Evolutionary conservation across 2,113 vertebrate species (phyloP).

Genomic region (Amphilophus citrinellus): DNA sequence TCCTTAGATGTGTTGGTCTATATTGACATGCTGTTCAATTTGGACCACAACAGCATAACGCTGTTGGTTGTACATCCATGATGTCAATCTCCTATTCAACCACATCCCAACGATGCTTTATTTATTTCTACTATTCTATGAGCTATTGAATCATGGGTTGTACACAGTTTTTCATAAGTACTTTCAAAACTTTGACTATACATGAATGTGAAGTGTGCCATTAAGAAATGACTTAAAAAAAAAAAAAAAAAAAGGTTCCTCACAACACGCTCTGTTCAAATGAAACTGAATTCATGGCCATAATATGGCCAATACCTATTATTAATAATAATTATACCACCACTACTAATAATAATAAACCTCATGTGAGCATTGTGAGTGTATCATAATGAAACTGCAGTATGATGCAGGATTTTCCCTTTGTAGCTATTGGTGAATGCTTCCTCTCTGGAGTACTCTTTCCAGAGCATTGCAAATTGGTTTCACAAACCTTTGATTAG

Average conservation of each 20-base stretch:
- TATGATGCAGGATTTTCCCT: conserved; percentile 11
- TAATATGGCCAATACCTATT: not conserved
- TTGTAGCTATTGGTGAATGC: not conserved
- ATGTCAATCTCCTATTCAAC: not conserved
- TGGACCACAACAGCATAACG: too few species aligned
- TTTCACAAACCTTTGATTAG: conserved; percentile 77
- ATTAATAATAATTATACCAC: not conserved
- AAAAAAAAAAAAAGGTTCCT: not conserved
- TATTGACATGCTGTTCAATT: too few species aligned
- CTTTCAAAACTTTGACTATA: not conserved
- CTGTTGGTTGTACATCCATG: not conserved
- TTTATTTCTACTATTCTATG: not conserved
- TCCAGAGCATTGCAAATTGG: conserved; percentile 67
- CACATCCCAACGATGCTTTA: not conserved
- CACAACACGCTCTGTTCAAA: not conserved
- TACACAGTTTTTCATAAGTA: not conserved
- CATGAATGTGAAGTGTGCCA: not conserved
- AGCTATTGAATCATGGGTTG: not conserved
- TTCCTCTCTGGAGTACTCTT: conserved; percentile 51
- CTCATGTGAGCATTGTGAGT: not conserved
- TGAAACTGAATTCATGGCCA: not conserved
- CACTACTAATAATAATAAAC: conserved; percentile 6
- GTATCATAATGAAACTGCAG: conserved; percentile 20
- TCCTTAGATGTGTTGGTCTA: not conserved
- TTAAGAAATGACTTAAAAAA: not conserved